Evolutionary conservation across 2,888 invertebrate species (phyloP).

Genomic region (Machimus rusticus): DNA sequence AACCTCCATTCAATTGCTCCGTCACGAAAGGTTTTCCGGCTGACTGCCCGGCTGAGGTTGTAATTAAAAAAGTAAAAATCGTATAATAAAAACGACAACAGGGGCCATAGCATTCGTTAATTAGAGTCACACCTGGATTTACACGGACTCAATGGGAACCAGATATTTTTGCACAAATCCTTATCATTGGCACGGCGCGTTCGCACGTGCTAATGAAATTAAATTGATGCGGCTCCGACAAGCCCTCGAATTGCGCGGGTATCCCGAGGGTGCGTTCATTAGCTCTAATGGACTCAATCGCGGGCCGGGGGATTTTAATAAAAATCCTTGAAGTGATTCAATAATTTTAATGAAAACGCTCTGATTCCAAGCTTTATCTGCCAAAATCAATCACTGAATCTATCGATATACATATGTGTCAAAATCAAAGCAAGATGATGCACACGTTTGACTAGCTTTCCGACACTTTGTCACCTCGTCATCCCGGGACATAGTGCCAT

Average conservation of each 20-base stretch:
- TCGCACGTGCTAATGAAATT: background rate
- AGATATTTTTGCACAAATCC: background rate
- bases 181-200: background rate
- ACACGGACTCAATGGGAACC: background rate
- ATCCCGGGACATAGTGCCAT: background rate
- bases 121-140: background rate
- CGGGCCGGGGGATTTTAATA: background rate
- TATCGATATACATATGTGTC: background rate
- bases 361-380: background rate
- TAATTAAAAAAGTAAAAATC: background rate
- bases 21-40: background rate
- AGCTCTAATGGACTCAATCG: background rate
- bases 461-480: background rate
- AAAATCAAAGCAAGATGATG: background rate
- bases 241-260: background rate
- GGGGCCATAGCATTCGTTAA: background rate
- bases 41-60: background rate
- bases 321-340: background rate
- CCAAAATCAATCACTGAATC: background rate
- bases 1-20: background rate
- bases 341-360: background rate
- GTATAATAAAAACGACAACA: background rate
- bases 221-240: background rate
- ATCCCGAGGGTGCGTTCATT: background rate
- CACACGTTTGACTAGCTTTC: background rate